phyloP scores from a whole-genome alignment of 1,140 invertebrate genomes.

The Cepaea nemoralis region DNA sequence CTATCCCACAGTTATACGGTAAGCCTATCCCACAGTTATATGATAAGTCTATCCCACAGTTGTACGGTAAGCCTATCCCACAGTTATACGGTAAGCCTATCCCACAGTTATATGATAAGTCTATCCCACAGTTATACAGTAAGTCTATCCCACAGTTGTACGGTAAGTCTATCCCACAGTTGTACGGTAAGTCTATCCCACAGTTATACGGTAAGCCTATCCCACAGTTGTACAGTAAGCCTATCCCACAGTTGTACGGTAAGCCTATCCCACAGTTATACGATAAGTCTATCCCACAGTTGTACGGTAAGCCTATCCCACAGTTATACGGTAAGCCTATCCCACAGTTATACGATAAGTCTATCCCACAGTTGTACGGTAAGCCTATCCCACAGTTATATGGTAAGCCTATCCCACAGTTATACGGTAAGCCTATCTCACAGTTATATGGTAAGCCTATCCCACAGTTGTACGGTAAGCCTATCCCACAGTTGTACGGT shows the following conservation, averaged over 20 bases:
- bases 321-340: slow-evolving; percentile 77
- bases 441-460: slow-evolving; percentile 73
- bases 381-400: slow-evolving; percentile 80
- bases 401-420: slow-evolving; percentile 47
- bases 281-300: slow-evolving; percentile 80
- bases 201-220: background rate
- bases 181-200: slow-evolving; percentile 57
- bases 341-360: slow-evolving; percentile 76
- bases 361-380: background rate
- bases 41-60: slow-evolving; percentile 81
- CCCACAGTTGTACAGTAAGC: background rate
- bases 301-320: slow-evolving; percentile 59
- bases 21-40: background rate
- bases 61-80: slow-evolving; percentile 58
- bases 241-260: no score
- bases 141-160: slow-evolving; percentile 4
- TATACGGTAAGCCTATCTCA: slow-evolving; percentile 78
- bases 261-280: background rate
- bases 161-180: slow-evolving; percentile 79
- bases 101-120: slow-evolving; percentile 79
- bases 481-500: slow-evolving; percentile 78
- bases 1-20: slow-evolving; percentile 78
- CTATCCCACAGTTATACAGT: slow-evolving; percentile 78
- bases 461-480: slow-evolving; percentile 70
- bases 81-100: slow-evolving; percentile 74